A percentile compares a stretch with the other conserved stretches of the same genome.
phyloP scores from a whole-genome alignment of 2,888 invertebrate genomes.

The Leucozona laternaria region DNA sequence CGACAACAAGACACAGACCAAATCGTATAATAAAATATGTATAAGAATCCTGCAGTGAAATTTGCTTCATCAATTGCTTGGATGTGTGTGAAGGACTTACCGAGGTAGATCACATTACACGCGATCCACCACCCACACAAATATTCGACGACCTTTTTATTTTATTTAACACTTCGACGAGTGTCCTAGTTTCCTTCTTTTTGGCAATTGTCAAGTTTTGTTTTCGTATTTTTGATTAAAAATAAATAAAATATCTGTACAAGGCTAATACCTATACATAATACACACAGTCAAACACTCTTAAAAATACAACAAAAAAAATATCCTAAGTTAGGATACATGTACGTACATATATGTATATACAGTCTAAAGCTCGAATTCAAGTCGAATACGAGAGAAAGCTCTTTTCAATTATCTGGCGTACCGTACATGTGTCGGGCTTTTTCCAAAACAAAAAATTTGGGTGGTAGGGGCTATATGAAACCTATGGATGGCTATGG shows the following conservation, averaged over 20 bases:
- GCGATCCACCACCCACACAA: slow-evolving; percentile 37
- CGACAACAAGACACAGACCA: slow-evolving; percentile 49
- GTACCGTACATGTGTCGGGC: neutral
- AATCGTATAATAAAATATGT: slow-evolving; percentile 63
- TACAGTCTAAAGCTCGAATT: slow-evolving; percentile 37
- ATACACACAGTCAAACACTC: slow-evolving; percentile 19
- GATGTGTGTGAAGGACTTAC: slow-evolving; percentile 25
- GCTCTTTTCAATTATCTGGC: slow-evolving; percentile 15
- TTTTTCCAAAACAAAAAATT: neutral
- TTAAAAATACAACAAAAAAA: slow-evolving; percentile 18
- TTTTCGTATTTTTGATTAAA: slow-evolving; percentile 62
- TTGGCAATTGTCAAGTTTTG: slow-evolving; percentile 56
- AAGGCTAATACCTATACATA: slow-evolving; percentile 41
- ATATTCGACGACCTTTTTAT: slow-evolving; percentile 31
- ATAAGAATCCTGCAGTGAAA: slow-evolving; percentile 63
- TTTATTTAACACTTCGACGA: slow-evolving; percentile 25
- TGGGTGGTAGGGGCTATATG: neutral
- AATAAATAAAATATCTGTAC: slow-evolving; percentile 71
- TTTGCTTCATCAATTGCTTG: slow-evolving; percentile 56
- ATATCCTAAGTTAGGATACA: neutral
- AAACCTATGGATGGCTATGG: slow-evolving; percentile 28
- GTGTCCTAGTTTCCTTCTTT: slow-evolving; percentile 64
- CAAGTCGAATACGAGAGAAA: slow-evolving; percentile 32
- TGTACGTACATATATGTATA: too few species aligned
- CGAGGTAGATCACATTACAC: neutral